phyloP scores from a whole-genome alignment of 2,888 invertebrate genomes.

The Polyommatus icarus region DNA sequence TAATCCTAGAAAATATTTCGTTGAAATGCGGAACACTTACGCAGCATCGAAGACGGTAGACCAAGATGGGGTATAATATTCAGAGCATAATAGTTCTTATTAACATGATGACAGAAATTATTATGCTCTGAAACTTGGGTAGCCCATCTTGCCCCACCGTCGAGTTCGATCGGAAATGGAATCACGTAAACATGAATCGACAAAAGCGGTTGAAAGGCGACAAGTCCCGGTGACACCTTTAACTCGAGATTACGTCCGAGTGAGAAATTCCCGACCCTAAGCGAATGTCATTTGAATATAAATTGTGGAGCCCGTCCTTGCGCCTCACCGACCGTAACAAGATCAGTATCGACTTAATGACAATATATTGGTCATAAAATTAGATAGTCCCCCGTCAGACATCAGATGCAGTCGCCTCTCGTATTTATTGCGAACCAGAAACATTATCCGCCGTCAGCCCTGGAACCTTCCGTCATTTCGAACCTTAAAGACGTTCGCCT shows the following conservation, averaged over 20 bases:
- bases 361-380: constrained; percentile 81
- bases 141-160: not conserved
- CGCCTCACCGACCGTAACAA: constrained; percentile 79
- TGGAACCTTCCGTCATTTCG: constrained; percentile 50
- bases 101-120: not conserved
- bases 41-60: not conserved
- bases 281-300: constrained; percentile 79
- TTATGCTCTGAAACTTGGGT: not conserved
- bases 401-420: constrained; percentile 67
- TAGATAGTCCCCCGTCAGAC: constrained; percentile 75
- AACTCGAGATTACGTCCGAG: constrained; percentile 75
- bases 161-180: not conserved
- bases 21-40: not conserved
- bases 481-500: constrained; percentile 60
- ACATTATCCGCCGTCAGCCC: constrained; percentile 71
- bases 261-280: constrained; percentile 74
- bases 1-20: constrained; percentile 7
- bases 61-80: not conserved
- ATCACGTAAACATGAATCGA: constrained; percentile 38
- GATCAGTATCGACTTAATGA: constrained; percentile 81
- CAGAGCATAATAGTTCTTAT: not conserved
- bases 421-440: constrained; percentile 76
- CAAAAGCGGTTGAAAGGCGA: constrained; percentile 39
- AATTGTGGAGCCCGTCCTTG: constrained; percentile 62
- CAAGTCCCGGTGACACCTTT: constrained; percentile 59